phyloP scores from a whole-genome alignment of 2,888 invertebrate species.

The Caradrina clavipalpis region DNA sequence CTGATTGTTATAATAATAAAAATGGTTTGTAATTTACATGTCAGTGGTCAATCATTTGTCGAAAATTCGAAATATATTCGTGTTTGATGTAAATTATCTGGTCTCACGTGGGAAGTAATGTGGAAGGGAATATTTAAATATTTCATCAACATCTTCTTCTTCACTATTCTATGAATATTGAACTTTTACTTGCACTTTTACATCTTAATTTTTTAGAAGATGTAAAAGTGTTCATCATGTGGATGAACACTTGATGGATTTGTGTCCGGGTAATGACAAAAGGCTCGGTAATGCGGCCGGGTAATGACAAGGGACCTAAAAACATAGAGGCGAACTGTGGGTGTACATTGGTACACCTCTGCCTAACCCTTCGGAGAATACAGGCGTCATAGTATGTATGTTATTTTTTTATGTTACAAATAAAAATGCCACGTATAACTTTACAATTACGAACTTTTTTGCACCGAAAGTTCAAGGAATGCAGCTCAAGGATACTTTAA shows the following conservation, averaged over 20 bases:
- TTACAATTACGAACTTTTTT: background rate
- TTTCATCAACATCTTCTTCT: slow-evolving; percentile 6
- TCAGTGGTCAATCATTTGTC: slow-evolving; percentile 48
- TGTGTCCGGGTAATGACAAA: no score
- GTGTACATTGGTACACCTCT: no score
- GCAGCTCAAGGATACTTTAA: background rate
- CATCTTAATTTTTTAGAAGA: background rate
- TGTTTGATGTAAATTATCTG: slow-evolving; percentile 24
- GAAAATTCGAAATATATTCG: slow-evolving; percentile 12
- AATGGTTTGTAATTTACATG: slow-evolving; percentile 43
- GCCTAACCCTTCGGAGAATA: no score
- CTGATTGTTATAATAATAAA: slow-evolving; percentile 35
- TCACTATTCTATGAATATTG: slow-evolving; percentile 23
- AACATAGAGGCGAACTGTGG: no score
- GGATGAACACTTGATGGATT: no score
- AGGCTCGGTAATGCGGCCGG: no score
- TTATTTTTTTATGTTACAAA: no score
- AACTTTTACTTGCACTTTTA: slow-evolving; percentile 18
- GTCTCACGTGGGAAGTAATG: slow-evolving; percentile 15
- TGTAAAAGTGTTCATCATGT: no score
- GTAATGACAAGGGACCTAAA: no score
- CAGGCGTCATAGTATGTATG: no score
- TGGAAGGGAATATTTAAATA: background rate
- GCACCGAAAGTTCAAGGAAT: background rate
- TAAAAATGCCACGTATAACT: no score